Conservation (phyloP, 2,113 vertebrate species). For the Hipposideros armiger region DNA sequence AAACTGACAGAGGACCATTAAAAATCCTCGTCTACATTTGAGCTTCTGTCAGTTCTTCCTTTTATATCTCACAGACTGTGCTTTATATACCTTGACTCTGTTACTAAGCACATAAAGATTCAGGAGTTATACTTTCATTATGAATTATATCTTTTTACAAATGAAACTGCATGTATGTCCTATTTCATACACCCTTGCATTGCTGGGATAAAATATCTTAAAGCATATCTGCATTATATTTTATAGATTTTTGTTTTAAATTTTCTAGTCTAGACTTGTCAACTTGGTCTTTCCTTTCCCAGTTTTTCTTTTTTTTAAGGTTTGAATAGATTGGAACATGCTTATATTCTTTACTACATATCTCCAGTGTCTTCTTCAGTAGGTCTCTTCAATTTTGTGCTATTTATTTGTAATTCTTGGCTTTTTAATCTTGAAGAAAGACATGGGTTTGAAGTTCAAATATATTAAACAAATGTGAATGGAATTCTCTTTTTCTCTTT, state of each 20-base stretch:
- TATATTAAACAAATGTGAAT: neutral
- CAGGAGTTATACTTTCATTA: neutral
- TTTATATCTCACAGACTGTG: neutral
- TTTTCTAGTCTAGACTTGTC: neutral
- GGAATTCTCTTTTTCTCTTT: neutral
- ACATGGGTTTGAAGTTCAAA: neutral
- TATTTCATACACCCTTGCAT: neutral
- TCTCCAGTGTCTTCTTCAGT: neutral
- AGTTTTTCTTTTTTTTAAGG: neutral
- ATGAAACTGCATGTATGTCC: neutral
- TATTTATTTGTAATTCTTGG: neutral
- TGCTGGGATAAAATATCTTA: neutral
- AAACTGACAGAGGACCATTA: neutral
- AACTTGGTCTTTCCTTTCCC: neutral
- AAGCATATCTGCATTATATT: neutral
- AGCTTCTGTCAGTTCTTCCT: neutral
- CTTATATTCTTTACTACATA: neutral
- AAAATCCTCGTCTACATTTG: neutral
- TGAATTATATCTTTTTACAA: slow-evolving; percentile 6
- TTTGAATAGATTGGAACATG: neutral
- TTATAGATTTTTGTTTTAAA: neutral
- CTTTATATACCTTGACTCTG: neutral
- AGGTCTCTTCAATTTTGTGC: neutral
- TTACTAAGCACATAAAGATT: neutral
- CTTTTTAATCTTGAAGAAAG: neutral